Conservation (phyloP, 2,797 vertebrate species). For the Pipistrellus pygmaeus region DNA sequence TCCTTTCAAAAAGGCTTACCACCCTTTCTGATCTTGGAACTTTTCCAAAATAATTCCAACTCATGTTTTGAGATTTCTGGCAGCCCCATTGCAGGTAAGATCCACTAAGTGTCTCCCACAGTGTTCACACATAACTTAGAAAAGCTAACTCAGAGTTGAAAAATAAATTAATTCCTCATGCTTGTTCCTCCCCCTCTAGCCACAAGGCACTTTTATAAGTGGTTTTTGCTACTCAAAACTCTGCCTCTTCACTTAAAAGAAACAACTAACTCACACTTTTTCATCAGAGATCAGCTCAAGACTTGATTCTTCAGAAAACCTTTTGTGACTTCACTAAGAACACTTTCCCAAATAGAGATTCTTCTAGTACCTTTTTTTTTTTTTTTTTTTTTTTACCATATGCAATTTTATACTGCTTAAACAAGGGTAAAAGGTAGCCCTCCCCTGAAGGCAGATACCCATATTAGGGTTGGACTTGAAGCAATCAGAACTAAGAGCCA, state of each 20-base stretch:
- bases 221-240: neutral
- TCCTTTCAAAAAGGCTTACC: neutral
- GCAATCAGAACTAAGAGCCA: neutral
- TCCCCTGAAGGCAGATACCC: neutral
- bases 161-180: constrained; percentile 16
- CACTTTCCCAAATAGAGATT: neutral
- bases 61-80: constrained; percentile 12
- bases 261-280: neutral
- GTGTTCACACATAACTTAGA: constrained; percentile 23
- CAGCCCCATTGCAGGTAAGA: neutral
- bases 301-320: neutral
- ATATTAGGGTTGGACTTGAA: neutral
- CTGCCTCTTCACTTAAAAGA: neutral
- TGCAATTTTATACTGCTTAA: neutral
- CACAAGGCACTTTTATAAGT: neutral
- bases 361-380: neutral
- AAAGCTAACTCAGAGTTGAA: neutral
- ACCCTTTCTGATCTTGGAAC: neutral
- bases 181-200: neutral
- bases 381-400: too few relatives aligned
- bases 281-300: neutral
- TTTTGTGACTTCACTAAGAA: neutral
- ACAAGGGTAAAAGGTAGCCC: neutral
- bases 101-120: neutral
- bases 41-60: constrained; percentile 48